A percentile compares a stretch with the other conserved stretches of the same genome.
These are phyloP conservation scores for Portevinia maculata DNA, from an alignment of 2,888 invertebrate genomes.

Conservation along the genomic window DNA sequence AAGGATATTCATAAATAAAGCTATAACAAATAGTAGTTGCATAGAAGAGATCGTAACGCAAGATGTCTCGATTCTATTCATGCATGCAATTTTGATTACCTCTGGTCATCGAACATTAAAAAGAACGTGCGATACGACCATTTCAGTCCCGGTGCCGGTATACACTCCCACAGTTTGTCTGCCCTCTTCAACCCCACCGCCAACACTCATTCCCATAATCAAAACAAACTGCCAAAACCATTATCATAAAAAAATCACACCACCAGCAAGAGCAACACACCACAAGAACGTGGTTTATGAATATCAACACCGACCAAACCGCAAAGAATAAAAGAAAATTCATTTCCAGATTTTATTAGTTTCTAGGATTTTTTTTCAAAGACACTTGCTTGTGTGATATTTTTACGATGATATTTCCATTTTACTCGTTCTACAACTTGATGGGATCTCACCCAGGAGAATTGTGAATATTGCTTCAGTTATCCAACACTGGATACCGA, in stretches of 20 bases:
- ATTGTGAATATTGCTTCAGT: conserved; percentile 60
- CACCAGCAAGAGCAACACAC: conserved; percentile 12
- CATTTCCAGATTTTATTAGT: conserved; percentile 60
- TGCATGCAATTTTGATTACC: conserved; percentile 73
- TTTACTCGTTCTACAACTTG: conserved; percentile 67
- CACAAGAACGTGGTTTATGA: conserved; percentile 64
- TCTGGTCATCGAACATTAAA: conserved; percentile 62
- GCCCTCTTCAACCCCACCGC: background rate
- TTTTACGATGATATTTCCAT: conserved; percentile 74
- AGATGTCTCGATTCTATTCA: conserved; percentile 73
- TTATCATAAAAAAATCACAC: conserved; percentile 66
- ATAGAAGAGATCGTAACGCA: conserved; percentile 65
- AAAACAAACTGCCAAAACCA: conserved; percentile 72
- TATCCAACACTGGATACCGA: background rate
- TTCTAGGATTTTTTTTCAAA: conserved; percentile 60
- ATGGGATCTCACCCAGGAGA: conserved; percentile 70
- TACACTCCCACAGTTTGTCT: conserved; percentile 18
- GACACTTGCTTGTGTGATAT: conserved; percentile 59
- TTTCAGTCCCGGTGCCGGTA: background rate
- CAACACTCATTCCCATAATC: conserved; percentile 51
- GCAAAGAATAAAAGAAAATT: conserved; percentile 59
- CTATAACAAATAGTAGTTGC: conserved; percentile 50
- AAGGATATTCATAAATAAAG: conserved; percentile 74
- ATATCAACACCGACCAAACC: conserved; percentile 48
- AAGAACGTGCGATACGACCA: conserved; percentile 47